Evolutionary conservation across 2,797 vertebrate genomes (phyloP), one percentile per base, ranked within the genome.

Genomic region (Moxostoma hubbsi): DNA sequence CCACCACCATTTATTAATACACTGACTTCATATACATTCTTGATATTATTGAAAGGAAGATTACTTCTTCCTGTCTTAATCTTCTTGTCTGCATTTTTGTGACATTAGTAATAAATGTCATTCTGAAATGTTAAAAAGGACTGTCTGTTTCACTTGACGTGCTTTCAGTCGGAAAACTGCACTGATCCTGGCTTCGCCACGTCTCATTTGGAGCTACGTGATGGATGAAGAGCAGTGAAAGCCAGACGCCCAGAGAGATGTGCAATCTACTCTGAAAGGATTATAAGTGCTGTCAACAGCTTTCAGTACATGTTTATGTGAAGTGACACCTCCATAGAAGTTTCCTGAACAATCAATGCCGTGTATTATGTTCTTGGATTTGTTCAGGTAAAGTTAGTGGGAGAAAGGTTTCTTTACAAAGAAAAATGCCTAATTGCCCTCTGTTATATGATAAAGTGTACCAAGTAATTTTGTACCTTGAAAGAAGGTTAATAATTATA

Each of bases 171-270:
- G 81, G 82, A 90, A 86, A 89, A 84, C 81, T 84, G 82, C 78
- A 68, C 77, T 89, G 86, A 91, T 89, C 89, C 86, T 75, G 10
- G 88, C 86, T 92, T 91, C 90, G 88, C 81, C 89, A 88, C 87
- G 86, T 91, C 84, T 92, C 73, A 91, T 91, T 91, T 90, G 88
- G 83, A 90, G 92, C 90, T 86, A 89, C 87, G 87, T 85, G 45
- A 75, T 9, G 69, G 64, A 83, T 85, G 79, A 74, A 83, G 85
- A 82, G 79, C 86, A 85, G 74, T 57, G 53, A 87, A 85, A 87
- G 83, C 82, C 4, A 4, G 36, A 36, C 36, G 36, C 36, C 53
- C 83, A 79, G 67, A 83, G 87, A 89, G 88, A 90, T 82, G 75
- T 80, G 79, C 81, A 87, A 85, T 89, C 89, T 90, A 83, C 85